Base-by-base conservation (phyloP, 2,113 vertebrate species). In the Dicrurus megarhynchus region DNA sequence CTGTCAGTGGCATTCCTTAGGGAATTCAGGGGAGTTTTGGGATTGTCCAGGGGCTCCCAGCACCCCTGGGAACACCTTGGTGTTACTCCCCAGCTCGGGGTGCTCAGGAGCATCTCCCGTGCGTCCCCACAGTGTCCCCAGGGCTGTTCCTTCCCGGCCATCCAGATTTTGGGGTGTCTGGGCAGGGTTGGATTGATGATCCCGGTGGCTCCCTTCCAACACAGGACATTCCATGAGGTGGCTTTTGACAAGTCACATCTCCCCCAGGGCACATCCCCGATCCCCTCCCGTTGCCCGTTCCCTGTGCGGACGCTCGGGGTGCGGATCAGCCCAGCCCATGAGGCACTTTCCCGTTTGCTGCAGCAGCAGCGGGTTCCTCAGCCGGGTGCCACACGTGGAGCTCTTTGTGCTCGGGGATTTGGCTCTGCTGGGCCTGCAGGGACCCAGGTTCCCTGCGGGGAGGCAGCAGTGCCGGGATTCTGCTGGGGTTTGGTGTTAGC, bases 231-330 rank as follows among this genome's bases (percentile, higher is more conserved):
- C 50, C 30, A 19, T 3, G 35, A 17, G 6, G 39, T 13, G 65
- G 5, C 23, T 65, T 60, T 12, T 42, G 14, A 19, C 12, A 32
- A 39, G 19, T 10, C 44, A 2, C 16, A 23, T 26, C 44, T 37
- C 12, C 32, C 27, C 53, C 30, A 39, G 1, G 11, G 3, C 26
- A 16, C 1, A 5, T 30, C 42, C 33, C 42, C 7, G 26, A 6
- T 33, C 10, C 42, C 24, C 13, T 18, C 3, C 41, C 56, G 37
- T 9, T 32, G 13, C 13, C 60, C 0, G 35, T 33, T 47, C 30
- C 24, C n/a, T 11, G 1, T 23, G 2, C 13, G 28, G 56, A 14
- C 5, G 1, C n/a, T 39, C 22, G 3, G 22, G 74, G 46, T 26
- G 46, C 22, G 33, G 15, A 19, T 12, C 44, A 70, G 12, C 7